Evolutionary conservation across 2,113 vertebrate species (phyloP).

Genomic region (Cranoglanis bouderius): DNA sequence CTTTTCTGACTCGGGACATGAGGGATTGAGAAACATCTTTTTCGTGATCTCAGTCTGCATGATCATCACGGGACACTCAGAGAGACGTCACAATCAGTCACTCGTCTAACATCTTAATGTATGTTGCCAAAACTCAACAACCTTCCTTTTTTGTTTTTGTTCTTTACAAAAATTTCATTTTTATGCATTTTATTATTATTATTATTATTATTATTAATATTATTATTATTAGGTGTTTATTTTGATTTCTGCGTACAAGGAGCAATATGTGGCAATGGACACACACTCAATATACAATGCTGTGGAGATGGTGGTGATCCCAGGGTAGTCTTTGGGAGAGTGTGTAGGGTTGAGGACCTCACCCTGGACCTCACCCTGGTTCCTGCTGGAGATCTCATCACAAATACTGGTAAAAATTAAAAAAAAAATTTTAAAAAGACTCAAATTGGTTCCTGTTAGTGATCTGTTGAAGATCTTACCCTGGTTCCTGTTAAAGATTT

Average conservation of each 20-base stretch:
- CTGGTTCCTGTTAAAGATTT: neutral
- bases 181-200: slow-evolving; percentile 7
- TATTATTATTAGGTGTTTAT: neutral
- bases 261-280: slow-evolving; percentile 18
- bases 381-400: neutral
- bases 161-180: slow-evolving; percentile 22
- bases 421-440: no score
- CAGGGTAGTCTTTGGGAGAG: neutral
- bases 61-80: slow-evolving; percentile 13
- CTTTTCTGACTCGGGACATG: slow-evolving; percentile 6
- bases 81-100: neutral
- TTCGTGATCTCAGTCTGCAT: slow-evolving; percentile 14
- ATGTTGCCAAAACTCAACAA: slow-evolving; percentile 55
- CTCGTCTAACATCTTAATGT: slow-evolving; percentile 48
- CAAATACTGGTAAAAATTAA: neutral
- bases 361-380: neutral
- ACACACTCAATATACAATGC: neutral
- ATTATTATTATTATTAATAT: neutral
- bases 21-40: neutral
- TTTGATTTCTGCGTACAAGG: neutral
- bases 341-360: neutral
- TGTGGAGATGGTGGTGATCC: neutral
- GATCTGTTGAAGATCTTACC: neutral
- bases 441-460: neutral
- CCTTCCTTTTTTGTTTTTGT: no score